Evolutionary conservation across 2,797 vertebrate genomes (phyloP).

Genomic region (Oophaga sylvatica): DNA sequence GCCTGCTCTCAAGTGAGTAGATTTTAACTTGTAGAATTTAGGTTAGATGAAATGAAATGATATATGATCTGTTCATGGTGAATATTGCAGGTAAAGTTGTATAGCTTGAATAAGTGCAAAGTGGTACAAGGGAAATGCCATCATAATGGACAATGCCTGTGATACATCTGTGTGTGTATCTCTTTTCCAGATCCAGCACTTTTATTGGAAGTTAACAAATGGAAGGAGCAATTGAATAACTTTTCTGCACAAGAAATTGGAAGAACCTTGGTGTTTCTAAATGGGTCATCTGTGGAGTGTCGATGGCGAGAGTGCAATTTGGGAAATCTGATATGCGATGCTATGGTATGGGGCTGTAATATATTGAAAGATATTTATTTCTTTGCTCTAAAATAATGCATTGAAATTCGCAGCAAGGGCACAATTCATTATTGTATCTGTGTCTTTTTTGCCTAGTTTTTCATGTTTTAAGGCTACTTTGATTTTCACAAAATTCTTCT

Average conservation of each 20-base stretch:
- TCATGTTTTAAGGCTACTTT: too few relatives aligned
- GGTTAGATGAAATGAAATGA: too few relatives aligned
- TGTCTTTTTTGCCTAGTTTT: too few relatives aligned
- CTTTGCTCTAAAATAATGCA: background rate
- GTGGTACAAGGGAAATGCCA: background rate
- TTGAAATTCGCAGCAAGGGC: too few relatives aligned
- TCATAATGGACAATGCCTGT: background rate
- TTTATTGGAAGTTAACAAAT: constrained; percentile 79
- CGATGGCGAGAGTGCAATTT: constrained; percentile 90
- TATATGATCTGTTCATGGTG: too few relatives aligned
- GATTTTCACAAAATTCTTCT: too few relatives aligned
- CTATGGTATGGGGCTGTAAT: constrained; percentile 78
- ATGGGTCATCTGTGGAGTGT: constrained; percentile 81
- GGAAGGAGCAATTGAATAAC: constrained; percentile 79
- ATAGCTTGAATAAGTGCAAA: too few relatives aligned
- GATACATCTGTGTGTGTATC: background rate
- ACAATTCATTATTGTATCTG: too few relatives aligned
- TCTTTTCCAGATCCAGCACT: constrained; percentile 75
- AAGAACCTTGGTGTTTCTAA: constrained; percentile 85
- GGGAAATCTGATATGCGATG: constrained; percentile 93
- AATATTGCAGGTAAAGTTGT: too few relatives aligned
- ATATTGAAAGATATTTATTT: background rate
- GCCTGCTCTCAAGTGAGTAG: too few relatives aligned
- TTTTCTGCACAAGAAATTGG: constrained; percentile 82
- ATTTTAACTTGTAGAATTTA: too few relatives aligned